A percentile compares a stretch with the other conserved stretches of the same genome.
Evolutionary conservation across 2,113 vertebrate genomes (phyloP).

Genomic region (Ceyx cyanopectus): DNA sequence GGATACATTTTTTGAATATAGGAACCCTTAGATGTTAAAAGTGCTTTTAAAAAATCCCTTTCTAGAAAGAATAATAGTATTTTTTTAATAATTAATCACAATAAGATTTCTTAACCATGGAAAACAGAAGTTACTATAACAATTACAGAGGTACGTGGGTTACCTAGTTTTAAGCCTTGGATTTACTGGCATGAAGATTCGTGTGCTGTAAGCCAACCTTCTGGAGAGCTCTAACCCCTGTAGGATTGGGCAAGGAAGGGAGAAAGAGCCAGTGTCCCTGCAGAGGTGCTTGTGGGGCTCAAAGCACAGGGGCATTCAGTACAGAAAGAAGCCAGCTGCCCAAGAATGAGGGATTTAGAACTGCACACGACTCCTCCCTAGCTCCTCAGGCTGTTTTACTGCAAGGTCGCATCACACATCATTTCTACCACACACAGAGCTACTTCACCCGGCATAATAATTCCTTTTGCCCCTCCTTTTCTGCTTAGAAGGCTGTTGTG

Average conservation of each 20-base stretch:
- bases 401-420: not conserved
- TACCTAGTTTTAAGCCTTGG: not conserved
- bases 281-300: not conserved
- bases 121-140: not conserved
- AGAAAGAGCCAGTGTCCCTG: not conserved
- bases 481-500: not conserved
- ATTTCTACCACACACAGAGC: not conserved
- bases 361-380: not conserved
- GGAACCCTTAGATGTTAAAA: not conserved
- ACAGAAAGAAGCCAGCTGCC: not conserved
- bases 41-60: not conserved
- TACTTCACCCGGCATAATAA: not conserved
- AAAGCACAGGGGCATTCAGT: not conserved
- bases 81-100: not conserved
- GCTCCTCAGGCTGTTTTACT: accelerated
- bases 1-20: not conserved
- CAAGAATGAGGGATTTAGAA: not conserved
- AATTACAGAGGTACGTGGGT: not conserved
- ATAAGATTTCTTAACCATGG: not conserved
- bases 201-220: not conserved
- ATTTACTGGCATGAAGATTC: not conserved
- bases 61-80: not conserved
- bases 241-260: not conserved
- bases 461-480: not conserved
- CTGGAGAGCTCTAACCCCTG: not conserved